Conservation (phyloP, 1,140 invertebrate species). For the Nixonia krombeini region DNA sequence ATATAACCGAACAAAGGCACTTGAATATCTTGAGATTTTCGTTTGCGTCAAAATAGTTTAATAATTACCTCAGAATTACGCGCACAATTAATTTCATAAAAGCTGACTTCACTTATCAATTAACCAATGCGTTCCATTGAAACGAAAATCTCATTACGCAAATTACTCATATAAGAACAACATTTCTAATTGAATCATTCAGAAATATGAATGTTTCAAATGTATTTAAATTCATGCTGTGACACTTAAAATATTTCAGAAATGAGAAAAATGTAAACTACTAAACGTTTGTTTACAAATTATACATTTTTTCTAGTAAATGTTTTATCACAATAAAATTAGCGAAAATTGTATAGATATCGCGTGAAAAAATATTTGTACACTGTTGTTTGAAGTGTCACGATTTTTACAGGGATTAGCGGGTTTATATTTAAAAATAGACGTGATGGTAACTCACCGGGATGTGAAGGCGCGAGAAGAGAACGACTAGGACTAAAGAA, state of each 20-base stretch:
- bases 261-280: too few species aligned
- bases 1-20: slow-evolving; percentile 43
- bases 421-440: slow-evolving; percentile 1
- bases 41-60: slow-evolving; percentile 8
- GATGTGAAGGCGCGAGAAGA: slow-evolving; percentile 71
- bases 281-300: too few species aligned
- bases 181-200: slow-evolving; percentile 12
- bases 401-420: neutral
- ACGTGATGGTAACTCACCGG: slow-evolving; percentile 58
- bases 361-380: too few species aligned
- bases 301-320: too few species aligned
- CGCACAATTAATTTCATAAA: too few species aligned
- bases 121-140: too few species aligned
- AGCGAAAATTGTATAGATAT: too few species aligned
- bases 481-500: slow-evolving; percentile 94
- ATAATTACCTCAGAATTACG: too few species aligned
- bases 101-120: neutral
- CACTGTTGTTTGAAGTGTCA: too few species aligned
- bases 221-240: too few species aligned
- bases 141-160: slow-evolving; percentile 3
- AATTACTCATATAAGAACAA: slow-evolving; percentile 8
- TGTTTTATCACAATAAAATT: too few species aligned
- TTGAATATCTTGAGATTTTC: slow-evolving; percentile 20
- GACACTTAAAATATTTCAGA: too few species aligned
- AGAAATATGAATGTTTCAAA: slow-evolving; percentile 9